Base-by-base conservation (phyloP, 2,797 vertebrate species). In the Aeoliscus strigatus region DNA sequence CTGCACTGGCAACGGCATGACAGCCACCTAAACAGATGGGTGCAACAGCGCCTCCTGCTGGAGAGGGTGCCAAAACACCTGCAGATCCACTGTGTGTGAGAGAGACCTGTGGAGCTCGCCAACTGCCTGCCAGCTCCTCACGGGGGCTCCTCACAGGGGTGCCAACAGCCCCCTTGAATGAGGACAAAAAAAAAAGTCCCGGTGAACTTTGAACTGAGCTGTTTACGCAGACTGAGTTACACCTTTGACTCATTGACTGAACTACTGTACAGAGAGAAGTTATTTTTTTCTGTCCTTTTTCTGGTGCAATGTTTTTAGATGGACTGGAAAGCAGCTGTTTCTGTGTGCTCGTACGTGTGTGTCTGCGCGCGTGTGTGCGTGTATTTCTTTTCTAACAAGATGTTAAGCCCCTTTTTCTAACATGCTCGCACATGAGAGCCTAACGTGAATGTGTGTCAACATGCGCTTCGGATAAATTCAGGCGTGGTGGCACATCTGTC, bases 301-400 rank as follows among this genome's bases (percentile, higher is more conserved):
- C 66, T 61, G 69, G 76, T 80, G 72, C 77, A 78, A 61, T 83
- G 68, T 75, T 81, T 73, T 73, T 63, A 76, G 53, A 81, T 51
- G 23, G 65, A 80, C 77, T 80, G 70, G 58, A 75, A 75, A 77
- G 51, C 64, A 81, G 76, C 61, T 70, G 66, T 58, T 63, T 39
- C 18, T 46, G 34, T 46, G 11, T 35, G 24, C 16, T 37, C 18
- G 18, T 16, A 13, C 29, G 37, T 48, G 32, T 55, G 27, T 39
- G 28, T 39, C 13, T 18, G 31, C 47, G 23, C 27, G 38, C n/a
- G 26, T 24, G 10, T 60, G 26, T 39, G 31, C 42, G 8, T 33
- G 29, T 60, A 62, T 79, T 81, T 76, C 30, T 54, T 79, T 82
- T 75, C 67, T 79, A 74, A 78, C 55, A 50, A 52, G 60, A 72